A percentile compares a stretch with the other conserved stretches of the same genome.
Conservation (phyloP, 2,888 invertebrate genomes). For the Ormyrus thymus region DNA sequence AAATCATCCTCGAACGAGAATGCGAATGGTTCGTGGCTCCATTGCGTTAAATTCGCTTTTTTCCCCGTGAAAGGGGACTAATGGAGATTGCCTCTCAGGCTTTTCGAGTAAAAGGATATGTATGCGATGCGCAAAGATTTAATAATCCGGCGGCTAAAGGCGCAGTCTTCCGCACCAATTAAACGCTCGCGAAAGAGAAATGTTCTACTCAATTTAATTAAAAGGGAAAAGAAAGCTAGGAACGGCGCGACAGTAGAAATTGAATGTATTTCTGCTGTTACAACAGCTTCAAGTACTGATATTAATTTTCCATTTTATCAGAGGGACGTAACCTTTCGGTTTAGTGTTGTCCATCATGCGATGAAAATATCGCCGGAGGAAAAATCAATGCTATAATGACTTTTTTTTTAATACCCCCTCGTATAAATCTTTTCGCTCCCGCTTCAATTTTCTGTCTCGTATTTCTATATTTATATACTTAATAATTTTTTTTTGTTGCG, state of each 20-base stretch:
- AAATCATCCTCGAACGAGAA: too few species aligned
- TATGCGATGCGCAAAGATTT: conserved; percentile 14
- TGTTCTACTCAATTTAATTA: conserved; percentile 35
- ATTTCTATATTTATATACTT: too few species aligned
- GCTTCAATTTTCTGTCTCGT: too few species aligned
- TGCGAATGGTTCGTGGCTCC: not conserved
- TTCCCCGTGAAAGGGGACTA: conserved; percentile 17
- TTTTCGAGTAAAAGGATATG: not conserved
- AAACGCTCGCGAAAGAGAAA: conserved; percentile 10
- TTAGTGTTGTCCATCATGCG: too few species aligned
- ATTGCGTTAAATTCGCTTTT: not conserved
- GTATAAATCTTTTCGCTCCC: not conserved
- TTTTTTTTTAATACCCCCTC: conserved; percentile 1
- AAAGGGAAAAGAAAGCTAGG: not conserved
- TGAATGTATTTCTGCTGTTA: not conserved
- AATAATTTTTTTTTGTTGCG: too few species aligned
- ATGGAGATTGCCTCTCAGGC: conserved; percentile 17
- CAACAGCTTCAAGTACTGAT: too few species aligned
- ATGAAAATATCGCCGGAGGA: too few species aligned
- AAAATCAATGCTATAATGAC: not conserved
- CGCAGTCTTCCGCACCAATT: conserved; percentile 23
- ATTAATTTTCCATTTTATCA: too few species aligned
- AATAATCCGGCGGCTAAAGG: conserved; percentile 28
- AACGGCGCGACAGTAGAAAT: not conserved
- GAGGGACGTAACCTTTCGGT: too few species aligned